Evolutionary conservation across 2,797 vertebrate species (phyloP), one percentile per base, ranked within the genome.

Genomic region (Danio choprae): DNA sequence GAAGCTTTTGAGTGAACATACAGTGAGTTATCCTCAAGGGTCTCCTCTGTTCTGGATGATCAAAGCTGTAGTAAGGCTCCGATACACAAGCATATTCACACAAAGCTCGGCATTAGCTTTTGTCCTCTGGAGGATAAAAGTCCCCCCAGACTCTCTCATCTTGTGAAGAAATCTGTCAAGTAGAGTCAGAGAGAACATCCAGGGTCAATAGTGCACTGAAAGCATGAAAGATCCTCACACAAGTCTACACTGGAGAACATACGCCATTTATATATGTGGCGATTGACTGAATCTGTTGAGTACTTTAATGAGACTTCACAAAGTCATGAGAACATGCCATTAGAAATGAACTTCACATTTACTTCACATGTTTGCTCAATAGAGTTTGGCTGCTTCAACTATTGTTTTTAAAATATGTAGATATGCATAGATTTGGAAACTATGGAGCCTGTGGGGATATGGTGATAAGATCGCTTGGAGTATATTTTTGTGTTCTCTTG

Each of bases 81-180:
- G 55, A 83, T 74, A 78, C 83, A 75, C 71, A 75, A 59, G 74
- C 73, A 76, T 62, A 70, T 74, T 70, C 79, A 74, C 68, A 58
- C 69, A 83, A 58, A 82, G 58, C 55, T 77, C 64, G 40, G 8
- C 69, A 68, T 67, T 84, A 50, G 68, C 80, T 65, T 83, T 74
- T 73, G 75, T 81, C 76, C 81, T 89, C 86, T 86, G 40, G 55
- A 88, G 46, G 53, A 77, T 88, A 88, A 89, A 89, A 87, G 87
- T 74, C 81, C 29, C 82, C 84, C 63, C 76, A 79, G 74, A 76
- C 80, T 83, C 85, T 91, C 86, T 91, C 88, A 92, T 93, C 90
- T 86, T 89, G 85, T 84, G 80, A 89, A 79, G 65, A 63, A 8
- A 87, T 88, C 36, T 86, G 86, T 85, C 74, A 77, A 55, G 48